These are phyloP conservation scores for Petrophora chlorosata DNA, from an alignment of 2,888 invertebrate species.

Conservation along the genomic window DNA sequence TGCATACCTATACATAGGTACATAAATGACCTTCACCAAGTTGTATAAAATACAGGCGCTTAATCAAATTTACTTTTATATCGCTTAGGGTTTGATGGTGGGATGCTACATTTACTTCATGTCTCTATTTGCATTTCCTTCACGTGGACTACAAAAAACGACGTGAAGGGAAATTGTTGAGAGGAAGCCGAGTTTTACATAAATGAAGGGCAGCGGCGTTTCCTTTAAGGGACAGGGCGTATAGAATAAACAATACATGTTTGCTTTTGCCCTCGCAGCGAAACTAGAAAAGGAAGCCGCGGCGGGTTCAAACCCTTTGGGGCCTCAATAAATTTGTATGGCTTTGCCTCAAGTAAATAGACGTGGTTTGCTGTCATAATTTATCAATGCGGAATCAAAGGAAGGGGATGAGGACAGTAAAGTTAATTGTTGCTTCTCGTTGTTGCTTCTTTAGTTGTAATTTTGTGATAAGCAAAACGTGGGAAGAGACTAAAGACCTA, in stretches of 20 bases:
- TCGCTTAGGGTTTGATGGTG: not conserved
- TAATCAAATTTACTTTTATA: too few species aligned
- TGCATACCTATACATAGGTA: too few species aligned
- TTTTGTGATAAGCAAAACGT: too few species aligned
- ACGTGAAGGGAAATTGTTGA: slow-evolving; percentile 25
- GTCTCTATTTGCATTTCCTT: slow-evolving; percentile 9
- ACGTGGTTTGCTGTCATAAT: slow-evolving; percentile 19
- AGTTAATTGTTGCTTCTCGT: not conserved
- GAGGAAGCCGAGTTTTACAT: slow-evolving; percentile 31
- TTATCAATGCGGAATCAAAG: slow-evolving; percentile 21
- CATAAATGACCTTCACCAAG: too few species aligned
- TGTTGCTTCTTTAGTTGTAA: too few species aligned
- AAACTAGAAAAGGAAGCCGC: slow-evolving; percentile 36
- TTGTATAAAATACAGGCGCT: too few species aligned
- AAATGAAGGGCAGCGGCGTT: slow-evolving; percentile 26
- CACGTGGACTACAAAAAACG: slow-evolving; percentile 22
- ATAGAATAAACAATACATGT: slow-evolving; percentile 34
- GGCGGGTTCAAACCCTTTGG: slow-evolving; percentile 29
- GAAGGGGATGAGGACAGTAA: not conserved
- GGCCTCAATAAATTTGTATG: slow-evolving; percentile 35
- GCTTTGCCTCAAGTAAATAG: slow-evolving; percentile 37
- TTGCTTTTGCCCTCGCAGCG: slow-evolving; percentile 29
- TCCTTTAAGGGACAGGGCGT: slow-evolving; percentile 24
- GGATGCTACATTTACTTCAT: not conserved
- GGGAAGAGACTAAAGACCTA: too few species aligned